Conservation (phyloP, 2,888 invertebrate genomes). For the Napeogenes inachia region DNA sequence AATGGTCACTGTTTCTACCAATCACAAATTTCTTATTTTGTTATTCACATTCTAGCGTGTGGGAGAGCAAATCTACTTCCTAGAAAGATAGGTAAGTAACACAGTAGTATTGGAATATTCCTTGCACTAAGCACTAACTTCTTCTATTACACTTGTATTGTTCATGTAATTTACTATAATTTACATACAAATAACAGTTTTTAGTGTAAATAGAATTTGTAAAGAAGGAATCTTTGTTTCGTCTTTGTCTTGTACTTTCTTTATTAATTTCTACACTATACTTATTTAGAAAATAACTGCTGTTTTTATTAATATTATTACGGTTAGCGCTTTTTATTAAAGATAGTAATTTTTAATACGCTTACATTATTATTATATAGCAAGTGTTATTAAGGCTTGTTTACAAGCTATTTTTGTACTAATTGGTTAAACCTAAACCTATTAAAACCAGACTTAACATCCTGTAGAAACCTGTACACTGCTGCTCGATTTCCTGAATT, state of each 20-base stretch:
- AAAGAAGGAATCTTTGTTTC: too few species aligned
- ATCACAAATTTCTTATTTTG: constrained; percentile 21
- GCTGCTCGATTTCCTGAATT: constrained; percentile 20
- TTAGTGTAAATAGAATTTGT: too few species aligned
- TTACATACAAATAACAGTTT: too few species aligned
- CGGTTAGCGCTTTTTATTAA: too few species aligned
- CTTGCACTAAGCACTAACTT: constrained; percentile 3
- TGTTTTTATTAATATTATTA: too few species aligned
- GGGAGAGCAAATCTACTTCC: constrained; percentile 73
- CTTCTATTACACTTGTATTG: constrained; percentile 17
- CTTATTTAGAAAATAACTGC: too few species aligned
- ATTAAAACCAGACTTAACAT: constrained; percentile 2
- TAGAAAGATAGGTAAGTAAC: constrained; percentile 72
- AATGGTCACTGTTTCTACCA: constrained; percentile 35
- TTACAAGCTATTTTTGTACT: background rate
- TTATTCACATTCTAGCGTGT: constrained; percentile 68
- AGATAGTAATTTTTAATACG: too few species aligned
- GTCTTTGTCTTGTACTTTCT: too few species aligned
- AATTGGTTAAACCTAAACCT: too few species aligned
- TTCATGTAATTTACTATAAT: too few species aligned
- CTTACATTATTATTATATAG: too few species aligned
- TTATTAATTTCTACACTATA: too few species aligned
- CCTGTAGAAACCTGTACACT: constrained; percentile 10
- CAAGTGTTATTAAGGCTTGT: constrained; percentile 19
- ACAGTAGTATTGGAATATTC: constrained; percentile 11